Conservation (phyloP, 2,888 invertebrate species). For the Amblyjoppa fuscipennis region DNA sequence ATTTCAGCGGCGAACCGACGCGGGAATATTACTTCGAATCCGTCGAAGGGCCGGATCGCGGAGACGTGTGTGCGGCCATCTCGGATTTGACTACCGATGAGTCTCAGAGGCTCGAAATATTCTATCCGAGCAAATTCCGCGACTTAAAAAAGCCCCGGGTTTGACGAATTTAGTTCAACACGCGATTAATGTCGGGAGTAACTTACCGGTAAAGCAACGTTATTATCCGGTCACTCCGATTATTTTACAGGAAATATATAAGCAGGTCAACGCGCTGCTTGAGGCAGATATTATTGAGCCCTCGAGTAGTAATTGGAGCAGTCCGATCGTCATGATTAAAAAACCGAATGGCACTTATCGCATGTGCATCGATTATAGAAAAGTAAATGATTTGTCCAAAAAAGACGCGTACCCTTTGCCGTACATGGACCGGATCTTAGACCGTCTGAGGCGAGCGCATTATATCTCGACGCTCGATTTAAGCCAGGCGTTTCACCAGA, state of each 20-base stretch:
- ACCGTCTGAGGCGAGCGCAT: too few relatives aligned
- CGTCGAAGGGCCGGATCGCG: not conserved
- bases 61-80: constrained; percentile 1
- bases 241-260: constrained; percentile 45
- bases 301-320: constrained; percentile 74
- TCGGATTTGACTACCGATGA: constrained; percentile 1
- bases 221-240: constrained; percentile 64
- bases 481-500: constrained; percentile 76
- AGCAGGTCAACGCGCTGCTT: constrained; percentile 78
- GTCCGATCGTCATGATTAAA: constrained; percentile 72
- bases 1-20: not conserved
- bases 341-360: constrained; percentile 60
- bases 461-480: constrained; percentile 78
- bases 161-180: not conserved
- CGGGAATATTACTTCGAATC: not conserved
- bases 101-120: not conserved
- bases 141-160: not conserved
- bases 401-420: not conserved
- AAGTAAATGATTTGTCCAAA: constrained; percentile 37
- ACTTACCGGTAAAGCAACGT: constrained; percentile 58
- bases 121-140: not conserved
- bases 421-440: constrained; percentile 73
- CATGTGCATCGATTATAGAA: constrained; percentile 77
- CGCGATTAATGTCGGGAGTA: constrained; percentile 34
- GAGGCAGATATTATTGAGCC: constrained; percentile 75